Evolutionary conservation across 2,797 vertebrate genomes (phyloP).

Genomic region (Tapirus indicus): DNA sequence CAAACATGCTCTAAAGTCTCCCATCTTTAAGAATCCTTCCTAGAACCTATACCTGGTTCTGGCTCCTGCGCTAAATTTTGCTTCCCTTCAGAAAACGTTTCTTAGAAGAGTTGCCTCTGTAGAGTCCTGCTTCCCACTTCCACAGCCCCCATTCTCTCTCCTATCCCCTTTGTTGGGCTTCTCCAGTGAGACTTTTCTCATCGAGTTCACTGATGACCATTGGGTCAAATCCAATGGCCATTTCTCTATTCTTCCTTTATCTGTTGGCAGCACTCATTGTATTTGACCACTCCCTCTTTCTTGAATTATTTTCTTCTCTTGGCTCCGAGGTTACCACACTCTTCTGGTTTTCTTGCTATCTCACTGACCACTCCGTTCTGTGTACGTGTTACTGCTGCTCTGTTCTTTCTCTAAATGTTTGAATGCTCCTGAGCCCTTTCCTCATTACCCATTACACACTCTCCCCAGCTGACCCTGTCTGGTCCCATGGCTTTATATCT

Average conservation of each 20-base stretch:
- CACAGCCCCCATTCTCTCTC: neutral
- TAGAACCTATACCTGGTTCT: neutral
- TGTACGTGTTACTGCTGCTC: neutral
- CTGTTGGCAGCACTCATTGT: neutral
- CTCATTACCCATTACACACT: no score
- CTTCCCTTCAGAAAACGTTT: neutral
- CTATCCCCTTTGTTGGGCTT: neutral
- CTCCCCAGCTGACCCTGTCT: fast-evolving
- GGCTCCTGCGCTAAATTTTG: neutral
- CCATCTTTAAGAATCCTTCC: neutral
- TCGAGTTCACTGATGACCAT: neutral
- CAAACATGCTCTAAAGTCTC: neutral
- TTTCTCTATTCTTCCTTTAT: neutral
- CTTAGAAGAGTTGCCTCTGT: neutral
- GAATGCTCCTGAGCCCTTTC: neutral
- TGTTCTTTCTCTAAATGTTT: neutral
- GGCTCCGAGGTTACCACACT: neutral
- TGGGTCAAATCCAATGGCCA: neutral
- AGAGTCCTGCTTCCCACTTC: no score
- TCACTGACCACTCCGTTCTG: neutral
- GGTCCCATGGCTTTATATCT: neutral
- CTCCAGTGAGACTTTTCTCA: neutral
- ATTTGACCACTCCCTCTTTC: neutral
- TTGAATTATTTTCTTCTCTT: neutral
- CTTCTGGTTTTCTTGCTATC: neutral